phyloP scores from a whole-genome alignment of 2,888 invertebrate species.

The Epirrhoe alternata region DNA sequence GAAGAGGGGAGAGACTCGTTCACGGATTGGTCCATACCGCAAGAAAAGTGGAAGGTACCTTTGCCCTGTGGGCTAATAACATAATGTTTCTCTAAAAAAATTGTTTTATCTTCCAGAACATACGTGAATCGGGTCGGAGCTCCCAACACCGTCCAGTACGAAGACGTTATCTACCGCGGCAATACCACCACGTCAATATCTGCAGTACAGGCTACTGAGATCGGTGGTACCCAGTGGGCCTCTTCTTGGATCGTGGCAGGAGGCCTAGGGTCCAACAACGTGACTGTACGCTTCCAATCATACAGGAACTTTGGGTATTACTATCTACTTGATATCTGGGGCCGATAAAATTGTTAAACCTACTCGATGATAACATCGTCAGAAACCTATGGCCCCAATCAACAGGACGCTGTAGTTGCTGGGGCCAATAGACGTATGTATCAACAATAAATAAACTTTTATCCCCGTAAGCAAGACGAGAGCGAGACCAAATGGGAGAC shows the following conservation, averaged over 20 bases:
- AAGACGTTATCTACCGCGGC: slow-evolving; percentile 66
- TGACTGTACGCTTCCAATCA: slow-evolving; percentile 62
- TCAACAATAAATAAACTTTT: no score
- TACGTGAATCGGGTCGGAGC: slow-evolving; percentile 54
- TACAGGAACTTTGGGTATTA: slow-evolving; percentile 66
- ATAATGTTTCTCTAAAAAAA: neutral
- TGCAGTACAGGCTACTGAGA: slow-evolving; percentile 60
- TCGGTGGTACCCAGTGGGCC: slow-evolving; percentile 65
- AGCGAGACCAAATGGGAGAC: no score
- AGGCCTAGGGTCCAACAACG: slow-evolving; percentile 59
- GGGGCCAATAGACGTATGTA: no score
- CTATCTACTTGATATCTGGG: slow-evolving; percentile 67
- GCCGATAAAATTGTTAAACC: slow-evolving; percentile 34
- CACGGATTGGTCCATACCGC: no score
- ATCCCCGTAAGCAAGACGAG: no score
- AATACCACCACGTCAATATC: slow-evolving; percentile 58
- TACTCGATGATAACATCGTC: no score
- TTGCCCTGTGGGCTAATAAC: neutral
- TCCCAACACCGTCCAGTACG: slow-evolving; percentile 60
- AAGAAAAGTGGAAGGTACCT: no score
- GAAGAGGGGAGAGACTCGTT: no score
- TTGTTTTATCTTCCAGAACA: slow-evolving; percentile 47
- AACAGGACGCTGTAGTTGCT: no score
- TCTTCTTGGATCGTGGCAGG: slow-evolving; percentile 54
- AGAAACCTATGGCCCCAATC: no score